Base-by-base conservation (phyloP, 64 coral and sea anemone species). In the Pocillopora verrucosa region DNA sequence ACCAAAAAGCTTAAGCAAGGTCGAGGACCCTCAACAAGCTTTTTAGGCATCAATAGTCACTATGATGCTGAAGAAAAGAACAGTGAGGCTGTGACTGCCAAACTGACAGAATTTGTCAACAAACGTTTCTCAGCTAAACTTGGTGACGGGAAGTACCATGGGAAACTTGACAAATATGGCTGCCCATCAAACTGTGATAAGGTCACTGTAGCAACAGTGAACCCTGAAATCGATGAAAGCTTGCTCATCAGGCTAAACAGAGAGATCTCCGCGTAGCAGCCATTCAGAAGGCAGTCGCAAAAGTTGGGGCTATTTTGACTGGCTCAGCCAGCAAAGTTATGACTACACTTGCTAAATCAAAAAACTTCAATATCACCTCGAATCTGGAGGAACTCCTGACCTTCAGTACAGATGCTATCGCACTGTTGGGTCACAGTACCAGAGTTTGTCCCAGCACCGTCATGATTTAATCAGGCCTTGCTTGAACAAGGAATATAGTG, bases 401-500 rank as follows among this genome's bases (percentile, higher is more conserved):
- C 22, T 84, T 91, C 41, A 58, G 56, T 75, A 84, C 89, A 56
- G 64, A 87, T 92, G 36, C 60, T 34, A 76, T 92, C 61, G 82
- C 84, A 61, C 64, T 92, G 61, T 87, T 92, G 65, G 72, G 90
- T 56, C 76, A 92, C 58, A 76, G 75, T 2, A 92, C 34, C 20
- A 36, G 22, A 68, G 80, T 41, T 83, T 90, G 89, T 90, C 78
- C 22, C 22, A 72, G 69, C 84, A 72, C 77, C 75, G 51, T 87
- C 76, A 51, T 65, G 75, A 92, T 76, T 34, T 60, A 22, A 87
- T 87, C 59, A 92, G 79, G 45, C 83, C 83, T 63, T 80, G 83
- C 63, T 73, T 92, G 76, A 92, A 92, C 59, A 87, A 87, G 56
- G 76, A 92, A 57, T 87, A 92, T 61, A 74, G 59, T 16, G 82